phyloP scores from a whole-genome alignment of 2,797 vertebrate species.

The Catamblyrhynchus diadema region DNA sequence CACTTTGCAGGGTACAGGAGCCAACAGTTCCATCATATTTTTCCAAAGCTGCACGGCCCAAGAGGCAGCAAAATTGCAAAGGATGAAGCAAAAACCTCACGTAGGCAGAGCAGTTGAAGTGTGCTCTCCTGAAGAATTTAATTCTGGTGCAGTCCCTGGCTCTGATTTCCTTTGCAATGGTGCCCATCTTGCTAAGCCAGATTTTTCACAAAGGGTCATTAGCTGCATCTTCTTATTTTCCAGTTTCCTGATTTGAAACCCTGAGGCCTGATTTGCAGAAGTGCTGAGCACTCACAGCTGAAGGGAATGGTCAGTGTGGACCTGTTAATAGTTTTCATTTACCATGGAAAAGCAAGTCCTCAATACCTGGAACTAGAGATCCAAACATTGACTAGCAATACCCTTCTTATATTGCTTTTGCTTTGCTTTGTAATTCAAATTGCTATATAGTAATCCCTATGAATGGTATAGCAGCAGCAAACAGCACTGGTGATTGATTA shows the following conservation, averaged over 20 bases:
- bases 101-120: not conserved
- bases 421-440: not conserved
- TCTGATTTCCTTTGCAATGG: not conserved
- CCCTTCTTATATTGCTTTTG: not conserved
- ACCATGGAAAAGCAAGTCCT: not conserved
- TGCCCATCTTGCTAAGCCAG: not conserved
- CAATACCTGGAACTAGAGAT: not conserved
- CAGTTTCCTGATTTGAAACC: slow-evolving; percentile 3
- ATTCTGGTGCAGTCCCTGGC: not conserved
- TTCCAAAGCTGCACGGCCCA: not conserved
- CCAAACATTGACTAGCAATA: not conserved
- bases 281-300: not conserved
- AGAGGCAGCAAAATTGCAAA: not conserved
- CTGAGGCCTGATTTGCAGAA: not conserved
- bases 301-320: not conserved
- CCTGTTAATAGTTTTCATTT: not conserved
- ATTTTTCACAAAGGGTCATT: not conserved
- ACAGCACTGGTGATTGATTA: slow-evolving; percentile 40
- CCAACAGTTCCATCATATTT: not conserved
- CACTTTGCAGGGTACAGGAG: not conserved
- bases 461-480: not conserved
- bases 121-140: not conserved
- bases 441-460: not conserved
- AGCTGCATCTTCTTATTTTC: not conserved
- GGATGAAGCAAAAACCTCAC: not conserved